These are phyloP conservation scores for Sebastes baramenuke DNA, from an alignment of 2,797 vertebrate species.

Conservation along the genomic window DNA sequence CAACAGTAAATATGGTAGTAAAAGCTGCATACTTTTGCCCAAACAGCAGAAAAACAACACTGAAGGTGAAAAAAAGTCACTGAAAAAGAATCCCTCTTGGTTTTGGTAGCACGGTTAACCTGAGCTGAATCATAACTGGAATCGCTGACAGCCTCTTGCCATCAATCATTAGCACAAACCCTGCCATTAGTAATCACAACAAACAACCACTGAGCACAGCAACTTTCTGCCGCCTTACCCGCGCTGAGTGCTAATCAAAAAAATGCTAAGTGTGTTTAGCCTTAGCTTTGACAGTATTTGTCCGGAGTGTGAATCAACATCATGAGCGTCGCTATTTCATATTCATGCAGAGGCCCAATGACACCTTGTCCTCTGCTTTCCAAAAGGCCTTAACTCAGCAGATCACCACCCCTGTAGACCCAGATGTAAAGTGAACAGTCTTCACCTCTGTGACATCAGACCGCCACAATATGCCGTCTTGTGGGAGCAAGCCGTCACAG, in stretches of 20 bases:
- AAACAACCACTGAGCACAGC: conserved; percentile 55
- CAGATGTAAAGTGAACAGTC: conserved; percentile 85
- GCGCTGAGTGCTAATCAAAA: conserved; percentile 52
- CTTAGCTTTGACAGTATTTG: conserved; percentile 84
- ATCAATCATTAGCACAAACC: conserved; percentile 54
- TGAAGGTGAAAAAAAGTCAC: conserved; percentile 30
- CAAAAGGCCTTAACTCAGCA: conserved; percentile 83
- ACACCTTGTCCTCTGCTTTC: conserved; percentile 91
- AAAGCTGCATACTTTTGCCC: conserved; percentile 2
- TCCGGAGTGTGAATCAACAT: conserved; percentile 87
- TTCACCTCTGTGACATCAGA: conserved; percentile 91
- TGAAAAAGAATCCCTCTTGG: conserved; percentile 39
- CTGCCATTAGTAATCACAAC: conserved; percentile 66
- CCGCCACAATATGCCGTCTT: conserved; percentile 56
- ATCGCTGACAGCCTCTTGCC: conserved; percentile 31
- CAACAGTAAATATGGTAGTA: neutral
- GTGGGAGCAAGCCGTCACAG: conserved; percentile 51
- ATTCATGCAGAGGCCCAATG: conserved; percentile 90
- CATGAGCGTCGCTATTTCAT: conserved; percentile 85
- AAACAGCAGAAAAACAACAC: conserved; percentile 5
- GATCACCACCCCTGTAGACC: conserved; percentile 79
- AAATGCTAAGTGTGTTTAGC: conserved; percentile 84
- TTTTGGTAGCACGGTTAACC: conserved; percentile 50
- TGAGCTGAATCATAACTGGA: conserved; percentile 55
- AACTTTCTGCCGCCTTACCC: conserved; percentile 44